Percentiles rank a stretch among this genome's conserved stretches.
These are phyloP conservation scores for Agonopterix arenella DNA, from an alignment of 2,888 invertebrate species.

Conservation along the genomic window DNA sequence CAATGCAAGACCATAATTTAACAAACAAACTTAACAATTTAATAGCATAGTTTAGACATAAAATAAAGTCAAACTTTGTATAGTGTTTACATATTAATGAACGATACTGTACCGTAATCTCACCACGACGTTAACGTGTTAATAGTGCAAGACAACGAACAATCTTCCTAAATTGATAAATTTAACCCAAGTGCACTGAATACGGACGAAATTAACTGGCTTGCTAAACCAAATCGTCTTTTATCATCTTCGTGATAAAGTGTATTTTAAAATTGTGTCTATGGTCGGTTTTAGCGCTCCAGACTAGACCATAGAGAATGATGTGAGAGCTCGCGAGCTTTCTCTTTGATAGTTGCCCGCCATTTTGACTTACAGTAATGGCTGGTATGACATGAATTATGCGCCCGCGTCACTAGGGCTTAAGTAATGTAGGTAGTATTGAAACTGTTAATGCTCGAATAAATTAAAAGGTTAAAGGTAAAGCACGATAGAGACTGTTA, in stretches of 20 bases:
- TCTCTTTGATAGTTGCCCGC: conserved; percentile 72
- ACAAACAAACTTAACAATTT: too few relatives aligned
- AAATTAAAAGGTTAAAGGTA: conserved; percentile 46
- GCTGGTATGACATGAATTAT: conserved; percentile 62
- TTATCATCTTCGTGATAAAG: neutral
- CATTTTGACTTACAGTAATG: conserved; percentile 73
- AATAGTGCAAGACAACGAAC: conserved; percentile 58
- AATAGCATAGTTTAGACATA: too few relatives aligned
- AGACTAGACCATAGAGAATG: conserved; percentile 65
- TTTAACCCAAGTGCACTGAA: conserved; percentile 42
- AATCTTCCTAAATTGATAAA: conserved; percentile 68
- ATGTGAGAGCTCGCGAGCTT: conserved; percentile 68
- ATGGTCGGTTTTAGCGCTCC: conserved; percentile 42
- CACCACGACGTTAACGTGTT: conserved; percentile 58
- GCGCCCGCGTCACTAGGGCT: conserved; percentile 55
- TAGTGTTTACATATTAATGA: too few relatives aligned
- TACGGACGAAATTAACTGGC: conserved; percentile 28
- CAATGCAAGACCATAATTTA: too few relatives aligned
- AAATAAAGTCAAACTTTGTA: too few relatives aligned
- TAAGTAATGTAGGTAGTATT: conserved; percentile 61
- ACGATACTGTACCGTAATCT: conserved; percentile 28
- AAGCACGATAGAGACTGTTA: neutral
- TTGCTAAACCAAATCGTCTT: conserved; percentile 9
- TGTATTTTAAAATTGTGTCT: conserved; percentile 16
- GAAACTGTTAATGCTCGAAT: conserved; percentile 47